A percentile compares a stretch with the other conserved stretches of the same genome.
Evolutionary conservation across 2,888 invertebrate genomes (phyloP).

Genomic region (Sclerodermus sp.): DNA sequence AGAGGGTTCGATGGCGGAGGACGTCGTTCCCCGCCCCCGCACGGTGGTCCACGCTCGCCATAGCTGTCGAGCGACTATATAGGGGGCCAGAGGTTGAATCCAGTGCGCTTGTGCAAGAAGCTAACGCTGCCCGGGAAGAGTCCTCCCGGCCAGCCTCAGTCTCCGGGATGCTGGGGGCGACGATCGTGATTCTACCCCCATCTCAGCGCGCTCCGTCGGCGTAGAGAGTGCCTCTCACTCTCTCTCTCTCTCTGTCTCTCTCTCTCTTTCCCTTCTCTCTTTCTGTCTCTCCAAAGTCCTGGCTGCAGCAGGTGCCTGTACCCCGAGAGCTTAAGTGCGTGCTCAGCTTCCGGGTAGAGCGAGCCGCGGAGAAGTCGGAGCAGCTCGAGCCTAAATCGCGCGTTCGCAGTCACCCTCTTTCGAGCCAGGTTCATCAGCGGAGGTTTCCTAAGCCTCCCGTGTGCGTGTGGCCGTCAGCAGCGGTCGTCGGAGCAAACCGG

Average conservation of each 20-base stretch:
- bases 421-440: no score
- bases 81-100: constrained; percentile 41
- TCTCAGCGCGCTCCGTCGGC: constrained; percentile 43
- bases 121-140: constrained; percentile 55
- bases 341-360: no score
- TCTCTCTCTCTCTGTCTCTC: constrained; percentile 13
- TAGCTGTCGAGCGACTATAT: not conserved
- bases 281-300: not conserved
- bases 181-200: constrained; percentile 54
- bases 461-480: no score
- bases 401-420: no score
- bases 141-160: constrained; percentile 55
- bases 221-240: constrained; percentile 11
- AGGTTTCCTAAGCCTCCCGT: no score
- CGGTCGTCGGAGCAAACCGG: no score
- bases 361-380: no score
- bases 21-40: not conserved
- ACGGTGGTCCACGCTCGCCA: not conserved
- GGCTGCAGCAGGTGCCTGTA: not conserved
- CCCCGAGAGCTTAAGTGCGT: no score
- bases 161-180: constrained; percentile 57
- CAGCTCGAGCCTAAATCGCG: no score
- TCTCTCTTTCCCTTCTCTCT: not conserved
- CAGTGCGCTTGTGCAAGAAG: constrained; percentile 56
- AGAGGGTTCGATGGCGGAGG: not conserved